Evolutionary conservation across 2,888 invertebrate species (phyloP), one percentile per base, ranked within the genome.

Genomic region (Lordiphosa fenestrarum): DNA sequence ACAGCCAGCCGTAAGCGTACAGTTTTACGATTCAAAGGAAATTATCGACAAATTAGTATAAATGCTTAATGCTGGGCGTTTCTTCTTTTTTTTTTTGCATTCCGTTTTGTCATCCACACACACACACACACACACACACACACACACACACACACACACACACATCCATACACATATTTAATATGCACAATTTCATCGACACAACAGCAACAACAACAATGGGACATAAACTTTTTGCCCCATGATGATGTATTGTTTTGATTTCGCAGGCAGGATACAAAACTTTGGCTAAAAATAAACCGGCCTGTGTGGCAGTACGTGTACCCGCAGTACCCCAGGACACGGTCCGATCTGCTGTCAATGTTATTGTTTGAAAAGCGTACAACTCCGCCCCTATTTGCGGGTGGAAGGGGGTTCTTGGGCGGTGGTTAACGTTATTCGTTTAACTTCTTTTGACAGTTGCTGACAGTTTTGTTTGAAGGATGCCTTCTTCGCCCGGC

Each of bases 381-480:
- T 30, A 30, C 30, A 30, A 30, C 30, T 44, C 33, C 40, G 25
- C 15, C 9, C 42, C 44, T 38, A 42, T 19, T 30, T 3, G 9
- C 9, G 3, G 30, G 2, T 3, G 25, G 30, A 9, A 0, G 4
- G 10, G 10, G 30, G 3, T 3, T 6, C 2, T 15, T 6, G 30
- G 9, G 30, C 30, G 30, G 7, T 30, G 30, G 30, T 46, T 56
- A 53, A 39, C 57, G 55, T 73, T 71, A 56, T 58, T 75, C 76
- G 76, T 75, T 78, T 75, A 82, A 82, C 80, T 78, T 83, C 73
- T 76, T 83, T 65, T 83, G 83, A 78, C 83, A 83, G 83, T 80
- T 83, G 78, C 76, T 80, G 80, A 80, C 78, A 83, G 78, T 78
- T 78, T 64, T 65, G 64, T 68, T 76, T 80, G 76, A 78, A 73